A percentile compares a stretch with the other conserved stretches of the same genome.
Conservation (phyloP, 2,113 vertebrate species). For the Halcyon malimbica region DNA sequence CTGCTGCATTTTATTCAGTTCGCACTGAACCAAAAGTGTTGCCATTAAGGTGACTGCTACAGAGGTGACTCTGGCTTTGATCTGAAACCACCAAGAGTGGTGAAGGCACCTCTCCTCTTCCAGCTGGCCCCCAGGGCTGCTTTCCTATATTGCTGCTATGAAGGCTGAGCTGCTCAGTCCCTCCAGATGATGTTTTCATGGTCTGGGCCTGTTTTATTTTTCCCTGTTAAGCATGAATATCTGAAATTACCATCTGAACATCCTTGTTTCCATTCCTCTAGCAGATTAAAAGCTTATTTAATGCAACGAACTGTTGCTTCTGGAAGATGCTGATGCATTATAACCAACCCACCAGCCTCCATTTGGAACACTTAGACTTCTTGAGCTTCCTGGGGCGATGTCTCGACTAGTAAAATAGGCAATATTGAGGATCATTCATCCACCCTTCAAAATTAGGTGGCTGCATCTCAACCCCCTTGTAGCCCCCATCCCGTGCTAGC, state of each 20-base stretch:
- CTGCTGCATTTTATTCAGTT: background rate
- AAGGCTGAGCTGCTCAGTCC: background rate
- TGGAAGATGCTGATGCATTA: background rate
- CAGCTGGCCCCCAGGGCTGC: fast-evolving
- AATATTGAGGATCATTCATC: fast-evolving
- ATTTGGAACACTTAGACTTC: background rate
- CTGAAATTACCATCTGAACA: background rate
- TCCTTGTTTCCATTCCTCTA: background rate
- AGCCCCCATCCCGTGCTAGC: too few species aligned
- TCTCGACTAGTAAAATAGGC: background rate
- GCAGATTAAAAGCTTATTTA: background rate
- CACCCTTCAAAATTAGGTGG: background rate
- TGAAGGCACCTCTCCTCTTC: background rate
- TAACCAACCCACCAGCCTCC: background rate
- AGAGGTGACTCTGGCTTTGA: background rate
- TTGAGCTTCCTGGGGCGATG: background rate
- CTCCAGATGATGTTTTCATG: background rate
- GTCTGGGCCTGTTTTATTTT: background rate
- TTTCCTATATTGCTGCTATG: background rate
- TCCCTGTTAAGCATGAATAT: background rate
- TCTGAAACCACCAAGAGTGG: background rate
- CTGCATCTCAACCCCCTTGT: background rate
- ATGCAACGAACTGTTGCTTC: background rate
- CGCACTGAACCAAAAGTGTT: background rate
- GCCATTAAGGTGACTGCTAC: background rate